phyloP scores from a whole-genome alignment of 1,140 invertebrate genomes.

The Riptortus pedestris region DNA sequence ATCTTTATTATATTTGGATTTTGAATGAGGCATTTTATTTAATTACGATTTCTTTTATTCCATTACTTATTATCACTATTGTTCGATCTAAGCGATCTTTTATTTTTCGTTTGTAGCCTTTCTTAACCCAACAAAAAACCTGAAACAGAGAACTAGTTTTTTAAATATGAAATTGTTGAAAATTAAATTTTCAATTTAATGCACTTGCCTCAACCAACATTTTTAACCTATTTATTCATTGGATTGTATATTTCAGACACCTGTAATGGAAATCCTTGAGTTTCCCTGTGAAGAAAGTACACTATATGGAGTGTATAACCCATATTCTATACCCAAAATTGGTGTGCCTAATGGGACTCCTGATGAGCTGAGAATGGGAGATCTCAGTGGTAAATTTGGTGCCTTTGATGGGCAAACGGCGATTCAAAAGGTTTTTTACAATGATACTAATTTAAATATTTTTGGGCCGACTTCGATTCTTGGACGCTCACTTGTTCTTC shows the following conservation, averaged over 20 bases:
- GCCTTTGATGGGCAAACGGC: conserved; percentile 47
- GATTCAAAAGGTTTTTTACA: conserved; percentile 43
- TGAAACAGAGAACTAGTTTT: no score
- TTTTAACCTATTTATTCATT: no score
- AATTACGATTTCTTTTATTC: no score
- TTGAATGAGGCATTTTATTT: no score
- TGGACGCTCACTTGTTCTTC: conserved; percentile 78
- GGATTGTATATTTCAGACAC: conserved; percentile 57
- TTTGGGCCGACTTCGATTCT: conserved; percentile 74
- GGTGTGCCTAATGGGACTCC: conserved; percentile 43
- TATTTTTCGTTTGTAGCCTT: no score
- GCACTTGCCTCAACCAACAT: no score
- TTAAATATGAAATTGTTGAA: no score
- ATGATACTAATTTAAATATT: conserved; percentile 73
- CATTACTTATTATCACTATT: no score
- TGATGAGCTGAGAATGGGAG: conserved; percentile 82
- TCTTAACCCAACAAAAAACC: no score
- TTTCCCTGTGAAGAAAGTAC: conserved; percentile 78
- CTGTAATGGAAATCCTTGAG: conserved; percentile 66
- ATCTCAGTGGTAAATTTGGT: conserved; percentile 84
- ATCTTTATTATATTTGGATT: no score
- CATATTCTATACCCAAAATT: conserved; percentile 37
- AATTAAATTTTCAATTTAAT: no score
- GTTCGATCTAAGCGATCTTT: no score
- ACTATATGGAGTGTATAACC: conserved; percentile 75